Percentiles rank a stretch among this genome's conserved stretches.
phyloP scores from a whole-genome alignment of 2,888 invertebrate genomes.

The Himalopsyche kuldschensis region DNA sequence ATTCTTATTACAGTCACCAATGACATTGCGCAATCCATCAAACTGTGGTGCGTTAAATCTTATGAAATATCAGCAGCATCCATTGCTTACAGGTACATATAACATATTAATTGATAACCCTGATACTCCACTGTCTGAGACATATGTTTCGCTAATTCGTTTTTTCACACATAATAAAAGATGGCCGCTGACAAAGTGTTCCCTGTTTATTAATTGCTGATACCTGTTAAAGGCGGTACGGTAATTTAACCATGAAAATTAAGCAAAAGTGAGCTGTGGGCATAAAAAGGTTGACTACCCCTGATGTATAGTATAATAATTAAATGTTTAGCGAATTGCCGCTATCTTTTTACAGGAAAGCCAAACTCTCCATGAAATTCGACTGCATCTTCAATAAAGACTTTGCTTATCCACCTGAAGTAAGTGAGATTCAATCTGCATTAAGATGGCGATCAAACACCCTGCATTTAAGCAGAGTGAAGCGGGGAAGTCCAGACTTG shows the following conservation, averaged over 20 bases:
- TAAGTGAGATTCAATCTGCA: conserved; percentile 25
- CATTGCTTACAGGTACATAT: background rate
- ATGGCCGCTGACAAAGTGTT: too few species aligned
- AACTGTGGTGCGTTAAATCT: conserved; percentile 54
- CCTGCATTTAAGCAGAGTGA: background rate
- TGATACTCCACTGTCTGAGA: too few species aligned
- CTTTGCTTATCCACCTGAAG: background rate
- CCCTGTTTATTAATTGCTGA: too few species aligned
- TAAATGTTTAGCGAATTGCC: too few species aligned
- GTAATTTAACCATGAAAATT: too few species aligned
- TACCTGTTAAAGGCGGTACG: too few species aligned
- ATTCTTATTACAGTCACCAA: conserved; percentile 53
- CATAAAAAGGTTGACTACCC: too few species aligned
- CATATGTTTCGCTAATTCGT: too few species aligned
- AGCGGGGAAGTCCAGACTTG: background rate
- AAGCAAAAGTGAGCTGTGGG: too few species aligned
- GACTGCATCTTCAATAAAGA: conserved; percentile 51
- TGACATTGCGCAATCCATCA: conserved; percentile 50
- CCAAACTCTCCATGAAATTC: conserved; percentile 54
- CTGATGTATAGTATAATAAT: too few species aligned
- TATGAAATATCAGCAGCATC: conserved; percentile 42
- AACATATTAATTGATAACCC: too few species aligned
- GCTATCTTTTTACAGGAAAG: conserved; percentile 46
- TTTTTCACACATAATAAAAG: too few species aligned
- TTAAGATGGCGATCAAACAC: conserved; percentile 7